phyloP scores from a whole-genome alignment of 2,888 invertebrate genomes.

The Oscheius sp. region DNA sequence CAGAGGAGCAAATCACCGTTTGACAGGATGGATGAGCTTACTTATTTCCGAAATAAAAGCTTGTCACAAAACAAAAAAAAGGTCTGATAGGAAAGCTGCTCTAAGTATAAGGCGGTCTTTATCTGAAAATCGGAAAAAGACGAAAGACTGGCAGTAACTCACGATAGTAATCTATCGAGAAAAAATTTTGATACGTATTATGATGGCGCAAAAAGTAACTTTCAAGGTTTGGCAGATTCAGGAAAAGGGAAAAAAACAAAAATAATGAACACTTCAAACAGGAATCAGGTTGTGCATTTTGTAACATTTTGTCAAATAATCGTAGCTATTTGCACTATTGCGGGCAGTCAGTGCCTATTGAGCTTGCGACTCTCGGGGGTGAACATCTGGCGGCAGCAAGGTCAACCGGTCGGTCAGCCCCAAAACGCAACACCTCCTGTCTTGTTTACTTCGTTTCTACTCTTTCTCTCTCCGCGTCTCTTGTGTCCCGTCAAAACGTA shows the following conservation, averaged over 20 bases:
- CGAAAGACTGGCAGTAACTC: too few relatives aligned
- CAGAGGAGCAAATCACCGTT: neutral
- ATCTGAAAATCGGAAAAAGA: too few relatives aligned
- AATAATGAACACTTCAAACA: neutral
- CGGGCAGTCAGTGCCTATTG: constrained; percentile 4
- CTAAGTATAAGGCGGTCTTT: too few relatives aligned
- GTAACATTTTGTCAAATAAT: neutral
- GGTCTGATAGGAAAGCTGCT: too few relatives aligned
- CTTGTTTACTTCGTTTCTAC: neutral
- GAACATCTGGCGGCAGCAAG: constrained; percentile 36
- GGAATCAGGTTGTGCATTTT: neutral
- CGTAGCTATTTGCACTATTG: neutral
- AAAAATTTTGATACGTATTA: too few relatives aligned
- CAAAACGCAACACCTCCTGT: constrained; percentile 7
- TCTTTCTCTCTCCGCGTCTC: neutral
- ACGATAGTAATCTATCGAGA: too few relatives aligned
- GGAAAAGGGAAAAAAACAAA: too few relatives aligned
- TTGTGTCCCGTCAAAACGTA: neutral
- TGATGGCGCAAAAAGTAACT: too few relatives aligned
- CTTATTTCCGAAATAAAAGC: neutral
- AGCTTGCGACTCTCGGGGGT: neutral
- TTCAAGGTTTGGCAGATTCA: too few relatives aligned
- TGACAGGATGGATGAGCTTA: neutral
- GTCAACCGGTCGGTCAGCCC: constrained; percentile 20
- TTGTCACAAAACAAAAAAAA: neutral